Base-by-base conservation (phyloP, 2,888 invertebrate genomes). In the Apodemia mormo region DNA sequence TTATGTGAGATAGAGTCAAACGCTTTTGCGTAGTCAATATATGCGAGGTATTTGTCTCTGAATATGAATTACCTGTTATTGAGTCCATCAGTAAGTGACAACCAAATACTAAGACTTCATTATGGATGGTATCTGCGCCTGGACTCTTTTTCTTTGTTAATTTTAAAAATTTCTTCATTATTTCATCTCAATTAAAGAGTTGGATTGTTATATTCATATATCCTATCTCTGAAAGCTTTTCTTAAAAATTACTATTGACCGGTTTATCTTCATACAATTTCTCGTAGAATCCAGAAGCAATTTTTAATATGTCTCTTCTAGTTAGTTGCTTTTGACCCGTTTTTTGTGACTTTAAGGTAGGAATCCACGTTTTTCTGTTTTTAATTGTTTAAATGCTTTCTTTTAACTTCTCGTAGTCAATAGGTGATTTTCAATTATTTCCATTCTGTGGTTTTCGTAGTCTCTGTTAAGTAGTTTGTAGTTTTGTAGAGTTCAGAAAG, bases 201-300 rank as follows among this genome's bases (percentile, higher is more conserved):
- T 40, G 49, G 45, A 58, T 67, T 29, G 30, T 37, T 40, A 45
- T 7, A 43, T 56, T 68, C 29, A 22, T 73, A 43, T 45, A 43
- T 37, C 10, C 9, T 58, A 61, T 2, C 30, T 40, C 14, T 58
- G 68, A 22, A 29, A 14, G 14, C 45, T 68, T 56, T 61, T 68
- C 61, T 10, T 68, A 58, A 58, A 30, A 29, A 5, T 43, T 61
- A 29, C 9, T 68, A 22, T 43, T n/a, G 14, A n/a, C 12, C 12
- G 22, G 43, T 45, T 68, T 61, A 61, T 43, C 68, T 1, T 68
- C 68, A 58, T 68, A 68, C 30, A 75, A 65, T 6, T 74, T 65
- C 65, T 69, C 71, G 49, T 77, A 76, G 30, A 76, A 77, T 0
- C 72, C 40, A 33, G 78, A 73, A 54, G 79, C 77, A 33, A 67